Percentiles rank a stretch among this genome's conserved stretches.
Conservation (phyloP, 37 sponge, comb jelly and placozoan species). For the Ianthella basta region DNA sequence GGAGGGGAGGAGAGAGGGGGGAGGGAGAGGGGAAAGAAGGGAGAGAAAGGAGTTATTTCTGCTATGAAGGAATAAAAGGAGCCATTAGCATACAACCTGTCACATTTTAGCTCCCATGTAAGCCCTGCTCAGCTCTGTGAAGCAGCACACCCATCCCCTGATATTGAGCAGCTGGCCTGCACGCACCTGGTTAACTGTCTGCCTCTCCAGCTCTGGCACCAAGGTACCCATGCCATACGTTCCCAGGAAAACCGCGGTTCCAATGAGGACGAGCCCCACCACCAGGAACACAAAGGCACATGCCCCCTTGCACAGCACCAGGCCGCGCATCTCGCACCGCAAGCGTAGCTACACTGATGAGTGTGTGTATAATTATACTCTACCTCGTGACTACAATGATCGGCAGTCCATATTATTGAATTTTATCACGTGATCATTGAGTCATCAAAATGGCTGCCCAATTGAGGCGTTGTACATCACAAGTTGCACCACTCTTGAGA, state of each 20-base stretch:
- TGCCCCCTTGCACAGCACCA: background rate
- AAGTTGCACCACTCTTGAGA: background rate
- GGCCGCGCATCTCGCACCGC: too few relatives aligned
- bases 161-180: background rate
- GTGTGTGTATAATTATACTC: too few relatives aligned
- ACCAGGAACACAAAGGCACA: background rate
- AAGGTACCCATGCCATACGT: background rate
- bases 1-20: background rate
- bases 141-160: too few relatives aligned
- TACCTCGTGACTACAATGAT: too few relatives aligned
- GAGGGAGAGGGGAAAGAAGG: background rate
- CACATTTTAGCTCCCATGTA: too few relatives aligned
- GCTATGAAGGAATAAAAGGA: too few relatives aligned
- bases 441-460: background rate
- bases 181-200: background rate
- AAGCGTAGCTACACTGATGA: too few relatives aligned
- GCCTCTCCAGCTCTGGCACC: background rate
- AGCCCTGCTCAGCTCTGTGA: too few relatives aligned
- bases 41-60: background rate
- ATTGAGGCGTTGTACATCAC: slow-evolving; percentile 5
- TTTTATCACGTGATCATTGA: too few relatives aligned
- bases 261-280: background rate
- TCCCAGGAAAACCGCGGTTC: background rate
- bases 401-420: too few relatives aligned
- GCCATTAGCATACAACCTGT: too few relatives aligned